These are phyloP conservation scores for Caenorhabditis afra DNA, from an alignment of 2,888 invertebrate species.

Conservation along the genomic window DNA sequence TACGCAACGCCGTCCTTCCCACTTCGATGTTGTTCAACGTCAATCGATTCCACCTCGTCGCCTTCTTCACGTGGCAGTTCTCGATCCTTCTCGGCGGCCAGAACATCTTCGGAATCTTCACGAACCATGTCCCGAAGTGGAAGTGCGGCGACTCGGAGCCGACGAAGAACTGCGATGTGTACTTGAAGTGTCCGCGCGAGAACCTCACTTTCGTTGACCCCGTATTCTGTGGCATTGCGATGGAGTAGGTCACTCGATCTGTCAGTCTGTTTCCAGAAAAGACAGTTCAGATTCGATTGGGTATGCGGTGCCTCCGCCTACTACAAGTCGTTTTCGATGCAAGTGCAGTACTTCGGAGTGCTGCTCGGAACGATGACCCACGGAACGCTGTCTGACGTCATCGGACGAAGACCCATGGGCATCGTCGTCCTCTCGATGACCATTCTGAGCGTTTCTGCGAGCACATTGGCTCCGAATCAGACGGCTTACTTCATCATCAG, in stretches of 20 bases:
- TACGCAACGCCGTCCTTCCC: too few relatives aligned
- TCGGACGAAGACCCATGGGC: too few relatives aligned
- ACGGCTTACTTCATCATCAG: too few relatives aligned
- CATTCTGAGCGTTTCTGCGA: too few relatives aligned
- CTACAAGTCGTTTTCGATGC: conserved; percentile 63
- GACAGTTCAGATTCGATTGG: conserved; percentile 68
- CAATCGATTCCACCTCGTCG: conserved; percentile 74
- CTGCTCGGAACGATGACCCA: conserved; percentile 70
- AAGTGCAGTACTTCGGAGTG: conserved; percentile 69
- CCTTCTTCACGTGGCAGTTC: conserved; percentile 77
- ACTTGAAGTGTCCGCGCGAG: conserved; percentile 19
- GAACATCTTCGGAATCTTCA: conserved; percentile 75
- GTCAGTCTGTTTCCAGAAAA: too few relatives aligned
- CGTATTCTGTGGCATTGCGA: conserved; percentile 68
- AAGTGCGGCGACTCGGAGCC: conserved; percentile 48
- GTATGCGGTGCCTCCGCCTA: conserved; percentile 68
- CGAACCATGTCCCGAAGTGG: conserved; percentile 73
- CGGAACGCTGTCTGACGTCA: conserved; percentile 61
- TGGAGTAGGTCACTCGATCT: conserved; percentile 50
- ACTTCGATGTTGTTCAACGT: conserved; percentile 64
- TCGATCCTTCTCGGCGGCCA: conserved; percentile 73
- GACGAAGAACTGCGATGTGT: conserved; percentile 27
- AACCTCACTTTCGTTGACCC: conserved; percentile 30
- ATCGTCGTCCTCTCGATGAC: background rate
- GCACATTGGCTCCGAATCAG: too few relatives aligned